Base-by-base conservation (phyloP, 2,797 vertebrate genomes). In the Antennarius maculatus region DNA sequence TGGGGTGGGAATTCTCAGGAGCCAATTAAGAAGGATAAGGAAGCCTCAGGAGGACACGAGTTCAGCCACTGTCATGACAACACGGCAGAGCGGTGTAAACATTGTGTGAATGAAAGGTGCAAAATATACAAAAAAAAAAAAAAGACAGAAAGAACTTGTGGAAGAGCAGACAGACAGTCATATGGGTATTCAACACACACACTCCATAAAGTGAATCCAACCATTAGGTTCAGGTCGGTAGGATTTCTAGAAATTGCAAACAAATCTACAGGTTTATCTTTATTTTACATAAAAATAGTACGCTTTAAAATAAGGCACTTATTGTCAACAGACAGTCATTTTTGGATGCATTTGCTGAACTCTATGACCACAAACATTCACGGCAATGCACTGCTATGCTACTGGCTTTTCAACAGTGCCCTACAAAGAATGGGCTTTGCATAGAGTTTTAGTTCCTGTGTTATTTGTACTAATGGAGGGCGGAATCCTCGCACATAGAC, bases 101-200 rank as follows among this genome's bases (percentile, higher is more conserved):
- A 88, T 87, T 50, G 71, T 74, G 70, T 76, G 53, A 59, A 86
- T 73, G 57, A 89, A 92, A 90, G 93, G 93, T 94, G 93, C 93
- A 94, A 93, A 93, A 91, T 89, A 89, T 88, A 92, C 86, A 89
- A 75, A 85, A 61, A 74, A 12, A 79, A 45, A 59, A 69, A 65
- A 74, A 7, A 23, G 15, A 23, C 23, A 23, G 1, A 23, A 23
- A 23, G 23, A 69, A 34, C 5, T 28, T 9, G 18, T 14, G 14
- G 45, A 46, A n/a, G 7, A 46, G 15, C 55, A 56, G 64, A 46
- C 46, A 45, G 74, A 64, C 37, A 74, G 51, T 81, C 71, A 69
- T 17, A 12, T 56, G 18, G 61, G 17, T 61, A 53, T 62, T 56
- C 18, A 45, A 23, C n/a, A 54, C 39, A 60, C 31, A 53, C 59